These are phyloP conservation scores for Calyptomena viridis DNA, from an alignment of 2,113 vertebrate species.

Conservation along the genomic window DNA sequence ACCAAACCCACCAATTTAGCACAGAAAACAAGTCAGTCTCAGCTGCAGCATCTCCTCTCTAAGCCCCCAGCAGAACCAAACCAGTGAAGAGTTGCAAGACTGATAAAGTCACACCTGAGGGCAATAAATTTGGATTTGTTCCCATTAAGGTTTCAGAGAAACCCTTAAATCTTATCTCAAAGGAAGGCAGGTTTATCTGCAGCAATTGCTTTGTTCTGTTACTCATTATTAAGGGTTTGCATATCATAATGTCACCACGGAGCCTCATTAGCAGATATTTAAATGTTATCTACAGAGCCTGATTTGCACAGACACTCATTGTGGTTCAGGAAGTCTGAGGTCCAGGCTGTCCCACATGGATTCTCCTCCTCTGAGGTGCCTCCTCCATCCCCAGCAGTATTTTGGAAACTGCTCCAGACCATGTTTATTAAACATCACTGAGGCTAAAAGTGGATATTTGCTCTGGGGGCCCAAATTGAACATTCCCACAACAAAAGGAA, in stretches of 20 bases:
- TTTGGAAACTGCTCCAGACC: neutral
- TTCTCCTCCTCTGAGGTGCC: neutral
- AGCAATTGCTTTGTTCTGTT: conserved; percentile 30
- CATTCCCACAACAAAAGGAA: neutral
- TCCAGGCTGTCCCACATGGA: neutral
- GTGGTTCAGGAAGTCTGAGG: neutral
- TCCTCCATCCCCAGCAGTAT: neutral
- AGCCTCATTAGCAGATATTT: conserved; percentile 50
- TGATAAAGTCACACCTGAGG: neutral
- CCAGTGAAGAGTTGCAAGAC: neutral
- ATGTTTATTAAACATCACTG: rapidly evolving
- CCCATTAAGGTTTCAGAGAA: conserved; percentile 48
- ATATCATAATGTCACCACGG: neutral
- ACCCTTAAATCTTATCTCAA: neutral
- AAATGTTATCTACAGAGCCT: neutral
- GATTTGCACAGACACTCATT: neutral
- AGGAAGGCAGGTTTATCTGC: conserved; percentile 16
- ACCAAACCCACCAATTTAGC: rapidly evolving
- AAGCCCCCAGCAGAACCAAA: neutral
- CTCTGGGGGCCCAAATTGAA: rapidly evolving
- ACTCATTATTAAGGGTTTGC: neutral
- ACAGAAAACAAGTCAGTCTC: rapidly evolving
- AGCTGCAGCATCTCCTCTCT: neutral
- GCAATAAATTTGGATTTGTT: neutral
- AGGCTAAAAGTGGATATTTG: rapidly evolving